A percentile compares a stretch with the other conserved stretches of the same genome.
phyloP scores from a whole-genome alignment of 1,140 invertebrate species.

The Gryllus bimaculatus region DNA sequence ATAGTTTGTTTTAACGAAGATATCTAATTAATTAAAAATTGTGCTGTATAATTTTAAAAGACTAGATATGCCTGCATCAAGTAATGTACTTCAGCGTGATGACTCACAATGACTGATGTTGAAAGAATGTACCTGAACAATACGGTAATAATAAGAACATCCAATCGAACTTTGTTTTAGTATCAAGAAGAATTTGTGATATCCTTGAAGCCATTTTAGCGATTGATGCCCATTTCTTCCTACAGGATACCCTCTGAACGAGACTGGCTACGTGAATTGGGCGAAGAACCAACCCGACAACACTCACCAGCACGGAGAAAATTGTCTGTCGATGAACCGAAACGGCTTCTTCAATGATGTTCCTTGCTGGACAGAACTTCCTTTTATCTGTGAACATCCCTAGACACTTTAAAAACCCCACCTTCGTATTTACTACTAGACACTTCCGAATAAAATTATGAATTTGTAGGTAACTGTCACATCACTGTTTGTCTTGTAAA shows the following conservation, averaged over 20 bases:
- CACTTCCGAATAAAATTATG: no score
- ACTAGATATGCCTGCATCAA: no score
- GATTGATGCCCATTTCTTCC: not conserved
- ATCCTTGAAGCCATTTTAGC: not conserved
- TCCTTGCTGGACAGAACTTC: not conserved
- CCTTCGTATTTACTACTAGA: no score
- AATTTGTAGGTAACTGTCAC: no score
- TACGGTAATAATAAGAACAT: not conserved
- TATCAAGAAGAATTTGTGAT: not conserved
- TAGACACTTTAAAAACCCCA: no score
- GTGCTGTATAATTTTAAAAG: no score
- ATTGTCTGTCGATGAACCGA: not conserved
- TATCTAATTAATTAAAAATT: no score
- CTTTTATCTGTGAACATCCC: not conserved
- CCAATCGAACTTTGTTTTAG: not conserved
- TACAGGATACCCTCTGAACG: not conserved
- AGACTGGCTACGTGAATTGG: not conserved
- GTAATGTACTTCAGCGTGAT: no score
- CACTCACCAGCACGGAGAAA: not conserved
- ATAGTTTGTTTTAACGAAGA: no score
- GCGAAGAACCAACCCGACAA: not conserved
- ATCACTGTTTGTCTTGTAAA: no score
- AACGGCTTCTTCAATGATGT: not conserved
- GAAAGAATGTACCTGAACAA: no score
- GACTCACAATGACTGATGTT: no score